These are phyloP conservation scores for Bagarius yarrelli DNA, from an alignment of 2,113 vertebrate genomes.

Conservation along the genomic window DNA sequence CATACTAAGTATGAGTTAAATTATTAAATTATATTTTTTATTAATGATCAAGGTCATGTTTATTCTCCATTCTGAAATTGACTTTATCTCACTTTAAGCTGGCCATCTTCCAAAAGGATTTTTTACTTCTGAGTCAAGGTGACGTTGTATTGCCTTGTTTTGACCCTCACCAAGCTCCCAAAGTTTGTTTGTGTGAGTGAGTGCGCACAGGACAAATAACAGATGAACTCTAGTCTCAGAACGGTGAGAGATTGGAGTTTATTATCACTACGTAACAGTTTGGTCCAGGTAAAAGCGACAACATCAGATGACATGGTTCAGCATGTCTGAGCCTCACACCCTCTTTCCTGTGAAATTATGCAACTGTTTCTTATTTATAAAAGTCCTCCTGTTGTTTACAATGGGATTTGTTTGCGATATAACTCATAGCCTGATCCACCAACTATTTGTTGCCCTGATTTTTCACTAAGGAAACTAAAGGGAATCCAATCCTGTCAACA, in stretches of 20 bases:
- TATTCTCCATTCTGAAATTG: neutral
- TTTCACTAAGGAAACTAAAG: slow-evolving; percentile 23
- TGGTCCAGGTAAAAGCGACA: slow-evolving; percentile 18
- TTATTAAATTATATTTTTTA: no score
- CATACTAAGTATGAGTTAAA: neutral
- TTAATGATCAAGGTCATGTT: neutral
- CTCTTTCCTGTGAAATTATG: slow-evolving; percentile 22
- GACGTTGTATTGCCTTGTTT: neutral
- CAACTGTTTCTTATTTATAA: slow-evolving; percentile 38
- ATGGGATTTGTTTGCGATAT: slow-evolving; percentile 13
- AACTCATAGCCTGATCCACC: slow-evolving; percentile 39
- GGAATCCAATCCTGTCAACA: slow-evolving; percentile 57
- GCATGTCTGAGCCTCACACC: neutral
- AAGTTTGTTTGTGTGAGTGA: neutral
- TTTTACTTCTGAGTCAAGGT: neutral
- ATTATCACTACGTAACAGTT: slow-evolving; percentile 34
- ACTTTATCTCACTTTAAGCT: no score
- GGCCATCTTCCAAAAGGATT: neutral
- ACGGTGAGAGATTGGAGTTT: slow-evolving; percentile 8
- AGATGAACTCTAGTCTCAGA: slow-evolving; percentile 40
- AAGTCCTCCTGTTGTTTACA: slow-evolving; percentile 24
- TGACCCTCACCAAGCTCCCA: neutral
- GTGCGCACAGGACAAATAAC: neutral
- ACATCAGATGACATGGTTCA: slow-evolving; percentile 7
- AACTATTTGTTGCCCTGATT: slow-evolving; percentile 46